Percentiles rank a stretch among this genome's conserved stretches.
Conservation (phyloP, 2,888 invertebrate species). For the Hypomecis atomaria region DNA sequence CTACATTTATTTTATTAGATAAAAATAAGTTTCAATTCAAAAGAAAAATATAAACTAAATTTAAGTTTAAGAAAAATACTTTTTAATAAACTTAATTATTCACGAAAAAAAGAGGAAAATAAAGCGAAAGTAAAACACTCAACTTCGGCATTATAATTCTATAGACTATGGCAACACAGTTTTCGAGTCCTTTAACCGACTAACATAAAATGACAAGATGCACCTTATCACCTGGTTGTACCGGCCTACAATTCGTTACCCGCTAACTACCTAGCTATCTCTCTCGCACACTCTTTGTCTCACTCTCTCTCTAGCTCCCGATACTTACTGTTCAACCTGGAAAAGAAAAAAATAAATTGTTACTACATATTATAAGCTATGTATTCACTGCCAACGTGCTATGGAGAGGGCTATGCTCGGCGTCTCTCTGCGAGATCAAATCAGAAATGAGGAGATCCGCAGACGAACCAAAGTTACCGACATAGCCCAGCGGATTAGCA, state of each 20-base stretch:
- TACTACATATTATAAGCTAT: background rate
- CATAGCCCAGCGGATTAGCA: too few relatives aligned
- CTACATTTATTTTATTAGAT: too few relatives aligned
- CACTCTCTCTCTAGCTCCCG: slow-evolving; percentile 7
- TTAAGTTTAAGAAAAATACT: background rate
- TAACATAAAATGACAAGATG: slow-evolving; percentile 55
- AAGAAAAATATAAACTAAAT: background rate
- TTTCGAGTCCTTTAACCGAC: slow-evolving; percentile 52
- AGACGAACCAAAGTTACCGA: too few relatives aligned
- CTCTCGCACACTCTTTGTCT: slow-evolving; percentile 44
- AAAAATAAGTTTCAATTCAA: background rate
- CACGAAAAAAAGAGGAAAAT: background rate
- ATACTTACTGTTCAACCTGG: slow-evolving; percentile 28
- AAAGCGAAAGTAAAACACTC: slow-evolving; percentile 20
- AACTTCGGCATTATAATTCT: slow-evolving; percentile 35
- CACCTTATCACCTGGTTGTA: slow-evolving; percentile 58
- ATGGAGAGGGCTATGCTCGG: too few relatives aligned
- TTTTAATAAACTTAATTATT: background rate
- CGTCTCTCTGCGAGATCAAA: too few relatives aligned
- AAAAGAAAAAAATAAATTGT: slow-evolving; percentile 20
- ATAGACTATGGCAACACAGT: slow-evolving; percentile 71
- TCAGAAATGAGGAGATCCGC: too few relatives aligned
- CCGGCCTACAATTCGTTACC: slow-evolving; percentile 51
- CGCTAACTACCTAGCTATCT: slow-evolving; percentile 48
- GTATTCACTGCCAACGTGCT: too few relatives aligned